These are phyloP conservation scores for Montipora sp. DNA, from an alignment of 64 coral and sea anemone species.

Conservation along the genomic window DNA sequence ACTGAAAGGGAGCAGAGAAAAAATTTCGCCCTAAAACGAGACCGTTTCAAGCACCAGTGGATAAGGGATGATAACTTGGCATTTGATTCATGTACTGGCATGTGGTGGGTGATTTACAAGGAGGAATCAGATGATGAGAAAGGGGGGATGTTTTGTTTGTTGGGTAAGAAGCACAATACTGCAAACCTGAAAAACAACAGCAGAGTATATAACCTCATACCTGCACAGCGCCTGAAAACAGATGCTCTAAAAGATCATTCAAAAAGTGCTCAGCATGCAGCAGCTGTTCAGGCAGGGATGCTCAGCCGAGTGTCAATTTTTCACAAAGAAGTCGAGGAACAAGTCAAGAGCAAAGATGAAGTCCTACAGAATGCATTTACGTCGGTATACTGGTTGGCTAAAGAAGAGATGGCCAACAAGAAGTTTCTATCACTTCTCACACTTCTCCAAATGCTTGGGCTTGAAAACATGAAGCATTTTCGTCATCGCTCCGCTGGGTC, in stretches of 20 bases:
- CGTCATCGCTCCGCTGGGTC: too few species aligned
- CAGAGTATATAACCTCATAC: conserved; percentile 44
- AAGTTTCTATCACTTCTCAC: neutral
- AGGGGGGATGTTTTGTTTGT: conserved; percentile 60
- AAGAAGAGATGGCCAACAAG: neutral
- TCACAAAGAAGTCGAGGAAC: too few species aligned
- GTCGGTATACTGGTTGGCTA: conserved; percentile 64
- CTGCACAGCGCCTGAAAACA: conserved; percentile 57
- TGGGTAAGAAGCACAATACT: conserved; percentile 66
- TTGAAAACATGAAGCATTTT: neutral
- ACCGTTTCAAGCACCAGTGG: conserved; percentile 58
- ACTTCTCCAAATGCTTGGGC: conserved; percentile 43
- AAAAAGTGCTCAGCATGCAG: conserved; percentile 49
- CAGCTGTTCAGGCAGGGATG: conserved; percentile 51
- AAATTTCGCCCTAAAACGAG: too few species aligned
- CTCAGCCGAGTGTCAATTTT: too few species aligned
- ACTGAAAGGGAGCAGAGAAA: too few species aligned
- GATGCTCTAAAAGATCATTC: conserved; percentile 57
- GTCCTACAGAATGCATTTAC: neutral
- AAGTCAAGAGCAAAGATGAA: too few species aligned
- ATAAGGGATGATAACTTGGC: conserved; percentile 44
- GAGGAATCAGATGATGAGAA: conserved; percentile 59
- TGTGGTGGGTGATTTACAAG: conserved; percentile 60
- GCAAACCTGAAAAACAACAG: conserved; percentile 48
- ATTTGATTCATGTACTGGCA: conserved; percentile 58